phyloP scores from a whole-genome alignment of 1,140 invertebrate genomes.

The Cataglyphis hispanica region DNA sequence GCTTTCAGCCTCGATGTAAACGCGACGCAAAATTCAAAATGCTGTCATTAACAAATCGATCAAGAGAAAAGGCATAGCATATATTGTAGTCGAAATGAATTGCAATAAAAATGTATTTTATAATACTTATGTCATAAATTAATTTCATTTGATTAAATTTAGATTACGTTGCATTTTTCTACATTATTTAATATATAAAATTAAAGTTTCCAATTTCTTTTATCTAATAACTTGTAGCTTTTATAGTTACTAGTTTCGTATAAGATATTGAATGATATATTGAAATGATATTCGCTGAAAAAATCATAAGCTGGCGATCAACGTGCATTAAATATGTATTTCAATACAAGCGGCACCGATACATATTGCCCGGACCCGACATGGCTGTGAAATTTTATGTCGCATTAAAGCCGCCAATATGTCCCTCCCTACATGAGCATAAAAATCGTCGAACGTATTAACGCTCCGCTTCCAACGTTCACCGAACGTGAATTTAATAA shows the following conservation, averaged over 20 bases:
- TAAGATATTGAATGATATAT: background rate
- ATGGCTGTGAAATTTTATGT: constrained; percentile 77
- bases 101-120: constrained; percentile 19
- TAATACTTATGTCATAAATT: background rate
- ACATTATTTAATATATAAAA: background rate
- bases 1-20: background rate
- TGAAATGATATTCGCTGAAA: constrained; percentile 14
- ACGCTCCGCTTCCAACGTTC: constrained; percentile 65
- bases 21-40: constrained; percentile 24
- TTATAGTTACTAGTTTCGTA: background rate
- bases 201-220: background rate
- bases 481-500: constrained; percentile 76
- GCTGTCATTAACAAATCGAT: constrained; percentile 32
- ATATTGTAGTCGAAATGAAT: background rate
- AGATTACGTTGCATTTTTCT: background rate
- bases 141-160: constrained; percentile 7
- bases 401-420: constrained; percentile 80
- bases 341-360: constrained; percentile 77
- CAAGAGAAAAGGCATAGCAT: constrained; percentile 31
- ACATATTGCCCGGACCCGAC: constrained; percentile 65
- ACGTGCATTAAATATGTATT: constrained; percentile 81
- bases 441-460: constrained; percentile 81
- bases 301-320: constrained; percentile 62
- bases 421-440: constrained; percentile 65
- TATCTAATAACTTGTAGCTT: background rate